Evolutionary conservation across 2,113 vertebrate species (phyloP).

Genomic region (Pandion haliaetus): DNA sequence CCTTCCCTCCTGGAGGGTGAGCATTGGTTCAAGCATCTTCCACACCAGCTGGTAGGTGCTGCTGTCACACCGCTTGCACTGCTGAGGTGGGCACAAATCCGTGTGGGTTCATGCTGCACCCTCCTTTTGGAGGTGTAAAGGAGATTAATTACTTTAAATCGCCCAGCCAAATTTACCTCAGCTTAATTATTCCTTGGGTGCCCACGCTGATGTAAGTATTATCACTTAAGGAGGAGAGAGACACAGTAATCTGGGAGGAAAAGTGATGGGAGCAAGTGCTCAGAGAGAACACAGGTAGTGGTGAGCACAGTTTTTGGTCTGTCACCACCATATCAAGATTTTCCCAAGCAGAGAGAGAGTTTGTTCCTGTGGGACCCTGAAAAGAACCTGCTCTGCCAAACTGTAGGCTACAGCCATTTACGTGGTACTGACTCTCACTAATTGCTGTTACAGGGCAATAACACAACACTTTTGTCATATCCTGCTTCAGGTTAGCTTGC

Average conservation of each 20-base stretch:
- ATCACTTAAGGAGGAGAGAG: neutral
- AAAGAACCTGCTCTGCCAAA: neutral
- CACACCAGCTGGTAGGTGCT: neutral
- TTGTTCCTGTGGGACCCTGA: neutral
- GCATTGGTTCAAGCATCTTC: neutral
- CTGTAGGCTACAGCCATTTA: neutral
- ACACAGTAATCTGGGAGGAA: rapidly evolving
- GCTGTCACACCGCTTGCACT: neutral
- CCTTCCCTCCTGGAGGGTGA: neutral
- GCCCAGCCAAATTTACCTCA: neutral
- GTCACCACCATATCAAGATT: neutral
- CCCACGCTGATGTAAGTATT: neutral
- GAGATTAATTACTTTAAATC: neutral
- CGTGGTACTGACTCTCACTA: neutral
- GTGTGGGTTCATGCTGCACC: neutral
- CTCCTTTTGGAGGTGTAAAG: neutral
- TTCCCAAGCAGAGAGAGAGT: neutral
- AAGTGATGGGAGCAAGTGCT: neutral
- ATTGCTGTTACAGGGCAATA: neutral
- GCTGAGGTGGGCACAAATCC: neutral
- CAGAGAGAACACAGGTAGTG: neutral
- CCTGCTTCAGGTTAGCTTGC: conserved; percentile 13
- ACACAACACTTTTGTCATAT: neutral
- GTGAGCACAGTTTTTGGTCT: neutral
- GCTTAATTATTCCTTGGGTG: neutral